Evolutionary conservation across 2,113 vertebrate genomes (phyloP).

Genomic region (Leptosomus discolor): DNA sequence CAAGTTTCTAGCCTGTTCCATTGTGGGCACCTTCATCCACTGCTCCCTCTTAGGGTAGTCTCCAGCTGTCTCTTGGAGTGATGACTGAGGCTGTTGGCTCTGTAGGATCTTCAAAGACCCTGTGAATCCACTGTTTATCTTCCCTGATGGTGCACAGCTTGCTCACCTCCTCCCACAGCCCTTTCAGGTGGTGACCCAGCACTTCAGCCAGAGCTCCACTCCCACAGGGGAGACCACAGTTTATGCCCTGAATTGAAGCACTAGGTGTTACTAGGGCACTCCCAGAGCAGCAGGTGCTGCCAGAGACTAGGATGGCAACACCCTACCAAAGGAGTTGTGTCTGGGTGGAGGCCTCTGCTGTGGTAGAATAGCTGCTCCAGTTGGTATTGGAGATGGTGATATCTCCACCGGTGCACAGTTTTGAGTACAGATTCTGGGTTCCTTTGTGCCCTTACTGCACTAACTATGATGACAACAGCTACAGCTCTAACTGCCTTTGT

Average conservation of each 20-base stretch:
- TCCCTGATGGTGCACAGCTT: too few species aligned
- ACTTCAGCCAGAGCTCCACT: accelerated
- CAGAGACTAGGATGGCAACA: not conserved
- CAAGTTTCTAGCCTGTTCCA: not conserved
- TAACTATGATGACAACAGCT: not conserved
- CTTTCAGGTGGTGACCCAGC: not conserved
- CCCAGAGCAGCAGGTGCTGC: not conserved
- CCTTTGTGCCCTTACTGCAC: not conserved
- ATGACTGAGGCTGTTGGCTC: not conserved
- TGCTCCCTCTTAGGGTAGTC: not conserved
- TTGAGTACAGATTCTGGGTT: not conserved
- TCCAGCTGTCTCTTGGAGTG: not conserved
- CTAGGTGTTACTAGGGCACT: not conserved
- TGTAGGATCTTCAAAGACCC: not conserved
- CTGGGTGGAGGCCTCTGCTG: not conserved
- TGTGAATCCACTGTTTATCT: not conserved
- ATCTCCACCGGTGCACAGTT: not conserved
- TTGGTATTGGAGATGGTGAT: not conserved
- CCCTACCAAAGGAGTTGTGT: not conserved
- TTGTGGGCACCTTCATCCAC: not conserved
- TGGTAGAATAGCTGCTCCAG: not conserved
- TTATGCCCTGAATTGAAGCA: not conserved
- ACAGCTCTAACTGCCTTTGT: not conserved
- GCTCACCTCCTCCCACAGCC: not conserved
- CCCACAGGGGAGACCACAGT: not conserved